Base-by-base conservation (phyloP, 2,888 invertebrate genomes). In the Macrophya alboannulata region DNA sequence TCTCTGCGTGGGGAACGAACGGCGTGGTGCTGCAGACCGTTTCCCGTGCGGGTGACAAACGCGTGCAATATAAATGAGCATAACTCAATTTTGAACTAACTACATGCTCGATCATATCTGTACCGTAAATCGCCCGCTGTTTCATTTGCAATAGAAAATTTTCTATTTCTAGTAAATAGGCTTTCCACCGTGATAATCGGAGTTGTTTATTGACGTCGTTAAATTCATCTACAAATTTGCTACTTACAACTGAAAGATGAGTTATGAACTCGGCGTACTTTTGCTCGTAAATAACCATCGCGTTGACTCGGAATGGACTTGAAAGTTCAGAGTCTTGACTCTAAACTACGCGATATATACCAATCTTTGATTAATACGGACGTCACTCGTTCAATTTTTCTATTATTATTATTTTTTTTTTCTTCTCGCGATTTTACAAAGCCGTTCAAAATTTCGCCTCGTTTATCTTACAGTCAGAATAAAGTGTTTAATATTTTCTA, bases 211-310 rank as follows among this genome's bases (percentile, higher is more conserved):
- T 31, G 77, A 17, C 51, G 31, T 77, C 55, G 55, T 77, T 48
- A 77, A 62, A 62, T 62, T 43, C n/a, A 62, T 81, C 81, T 21
- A 81, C 37, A 81, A 81, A 81, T 81, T 62, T 43, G 62, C 77
- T 77, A 77, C 51, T 77, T 55, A 55, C 77, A 12, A 37, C 77
- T 55, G 31, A 51, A 81, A 81, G 59, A 81, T 81, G 81, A 81
- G 62, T 81, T 81, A 81, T 51, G 59, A 62, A 81, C 62, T 81
- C 81, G 43, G 81, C 43, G 43, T 62, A 62, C 21, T 81, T 81
- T 55, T 81, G 81, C 59, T 81, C 81, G 81, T 81, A 81, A 81
- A 81, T 81, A 40, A 81, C 62, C n/a, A 43, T 21, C 21, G 31
- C 31, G 15, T 21, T 62, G 81, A 62, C 51, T 81, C 40, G 40